phyloP scores from a whole-genome alignment of 2,113 vertebrate species.

The Protomyctophum bolini region DNA sequence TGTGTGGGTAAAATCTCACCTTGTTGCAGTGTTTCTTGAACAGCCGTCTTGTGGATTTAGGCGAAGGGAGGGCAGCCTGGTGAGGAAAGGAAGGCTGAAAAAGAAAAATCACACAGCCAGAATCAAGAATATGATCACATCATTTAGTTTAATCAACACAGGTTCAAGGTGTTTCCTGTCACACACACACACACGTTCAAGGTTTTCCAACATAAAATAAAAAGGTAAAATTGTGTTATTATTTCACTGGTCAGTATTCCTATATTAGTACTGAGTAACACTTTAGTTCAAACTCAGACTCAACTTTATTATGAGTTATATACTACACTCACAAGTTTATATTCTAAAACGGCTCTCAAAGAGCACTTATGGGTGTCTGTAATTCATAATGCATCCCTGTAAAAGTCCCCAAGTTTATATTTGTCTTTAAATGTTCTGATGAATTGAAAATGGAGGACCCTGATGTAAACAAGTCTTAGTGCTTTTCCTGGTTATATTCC shows the following conservation, averaged over 20 bases:
- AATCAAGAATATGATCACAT: not conserved
- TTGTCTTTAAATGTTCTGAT: no score
- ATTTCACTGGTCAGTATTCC: no score
- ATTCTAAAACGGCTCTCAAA: no score
- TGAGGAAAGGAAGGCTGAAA: conserved; percentile 50
- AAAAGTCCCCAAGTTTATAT: no score
- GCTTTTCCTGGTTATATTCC: no score
- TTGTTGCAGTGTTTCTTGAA: conserved; percentile 71
- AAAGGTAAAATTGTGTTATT: no score
- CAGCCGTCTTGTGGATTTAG: conserved; percentile 26
- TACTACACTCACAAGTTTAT: not conserved
- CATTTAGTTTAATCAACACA: not conserved
- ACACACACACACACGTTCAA: not conserved
- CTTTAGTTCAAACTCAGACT: not conserved
- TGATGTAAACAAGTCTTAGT: no score
- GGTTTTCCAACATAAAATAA: not conserved
- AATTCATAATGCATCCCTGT: no score
- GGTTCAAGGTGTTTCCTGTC: not conserved
- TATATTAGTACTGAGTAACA: no score
- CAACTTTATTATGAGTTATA: not conserved
- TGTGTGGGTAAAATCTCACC: conserved; percentile 44
- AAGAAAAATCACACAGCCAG: not conserved
- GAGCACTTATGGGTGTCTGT: no score
- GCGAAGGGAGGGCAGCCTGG: conserved; percentile 63
- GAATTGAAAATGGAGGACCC: no score